Base-by-base conservation (phyloP, 2,888 invertebrate species). In the Scaptodrosophila latifasciaeformis region DNA sequence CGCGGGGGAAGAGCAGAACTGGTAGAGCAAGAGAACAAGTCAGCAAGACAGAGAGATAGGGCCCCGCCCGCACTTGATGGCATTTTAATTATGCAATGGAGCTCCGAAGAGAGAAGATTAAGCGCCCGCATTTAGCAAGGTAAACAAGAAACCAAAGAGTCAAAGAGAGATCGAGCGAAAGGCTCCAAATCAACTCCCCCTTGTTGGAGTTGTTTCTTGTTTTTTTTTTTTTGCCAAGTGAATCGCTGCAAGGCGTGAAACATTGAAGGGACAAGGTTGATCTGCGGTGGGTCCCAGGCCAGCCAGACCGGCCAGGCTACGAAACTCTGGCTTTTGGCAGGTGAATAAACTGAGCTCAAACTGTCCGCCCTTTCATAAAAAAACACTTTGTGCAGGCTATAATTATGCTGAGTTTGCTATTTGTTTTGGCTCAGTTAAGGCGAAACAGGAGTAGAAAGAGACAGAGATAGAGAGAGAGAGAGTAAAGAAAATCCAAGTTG, bases 201-300 rank as follows among this genome's bases (percentile, higher is more conserved):
- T 31, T 31, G 31, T 2, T 4, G 4, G 5, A 3, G 19, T 39
- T 12, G 34, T 3, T 39, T 18, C 15, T 19, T 1, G 12, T 24
- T 61, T n/a, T 31, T 13, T 55, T 59, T 63, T 70, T 69, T 65
- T 47, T 35, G 71, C 70, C 70, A 82, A n/a, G n/a, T n/a, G n/a
- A n/a, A 83, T 83, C 75, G 83, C 83, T 84, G 68, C 79, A 60
- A 83, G 84, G 83, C 83, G 84, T 81, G 71, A 83, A 84, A n/a
- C n/a, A 75, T 76, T 69, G 56, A 56, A 53, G 49, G 39, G 24
- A 13, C 34, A 12, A 46, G 54, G 44, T 39, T 49, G 52, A 31
- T 27, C 43, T 24, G 45, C 42, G 31, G 37, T 49, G 17, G 40
- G 48, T 52, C 42, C 48, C 34, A 27, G 18, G 6, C 30, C 50